Evolutionary conservation across 2,797 vertebrate genomes (phyloP).

Genomic region (Lepidocolaptes lacrymiger): DNA sequence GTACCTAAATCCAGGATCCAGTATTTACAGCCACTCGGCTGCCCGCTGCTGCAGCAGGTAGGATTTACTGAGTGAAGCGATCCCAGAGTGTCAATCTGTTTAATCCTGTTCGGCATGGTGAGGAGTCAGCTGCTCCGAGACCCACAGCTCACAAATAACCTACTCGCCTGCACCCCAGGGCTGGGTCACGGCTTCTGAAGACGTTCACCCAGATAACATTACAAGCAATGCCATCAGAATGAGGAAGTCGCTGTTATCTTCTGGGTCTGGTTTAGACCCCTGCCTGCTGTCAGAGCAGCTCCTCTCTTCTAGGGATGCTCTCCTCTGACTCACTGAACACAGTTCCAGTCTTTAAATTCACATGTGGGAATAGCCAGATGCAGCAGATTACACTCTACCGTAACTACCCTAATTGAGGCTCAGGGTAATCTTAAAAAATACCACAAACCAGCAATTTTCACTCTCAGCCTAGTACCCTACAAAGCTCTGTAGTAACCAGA

Average conservation of each 20-base stretch:
- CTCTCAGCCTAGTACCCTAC: background rate
- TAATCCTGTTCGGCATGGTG: conserved; percentile 79
- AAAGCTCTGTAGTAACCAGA: conserved; percentile 1
- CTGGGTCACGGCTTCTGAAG: background rate
- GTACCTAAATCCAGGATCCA: conserved; percentile 86
- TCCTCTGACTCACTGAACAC: conserved; percentile 64
- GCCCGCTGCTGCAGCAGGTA: conserved; percentile 65
- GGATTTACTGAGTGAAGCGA: conserved; percentile 71
- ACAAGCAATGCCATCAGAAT: background rate
- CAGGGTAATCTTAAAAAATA: conserved; percentile 63
- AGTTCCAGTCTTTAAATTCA: conserved; percentile 70
- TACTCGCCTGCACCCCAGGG: background rate
- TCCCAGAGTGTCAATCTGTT: conserved; percentile 72
- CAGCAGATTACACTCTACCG: conserved; percentile 76
- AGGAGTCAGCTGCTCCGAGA: background rate
- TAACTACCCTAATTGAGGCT: conserved; percentile 80
- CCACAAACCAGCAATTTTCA: conserved; percentile 47
- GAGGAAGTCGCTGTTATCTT: background rate
- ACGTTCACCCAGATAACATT: background rate
- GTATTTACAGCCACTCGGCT: conserved; percentile 79
- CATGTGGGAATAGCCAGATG: conserved; percentile 78
- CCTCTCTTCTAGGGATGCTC: conserved; percentile 56
- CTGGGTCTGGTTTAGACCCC: background rate
- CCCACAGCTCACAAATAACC: background rate
- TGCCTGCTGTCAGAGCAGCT: background rate